Evolutionary conservation across 2,113 vertebrate species (phyloP).

Genomic region (Anseranas semipalmata): DNA sequence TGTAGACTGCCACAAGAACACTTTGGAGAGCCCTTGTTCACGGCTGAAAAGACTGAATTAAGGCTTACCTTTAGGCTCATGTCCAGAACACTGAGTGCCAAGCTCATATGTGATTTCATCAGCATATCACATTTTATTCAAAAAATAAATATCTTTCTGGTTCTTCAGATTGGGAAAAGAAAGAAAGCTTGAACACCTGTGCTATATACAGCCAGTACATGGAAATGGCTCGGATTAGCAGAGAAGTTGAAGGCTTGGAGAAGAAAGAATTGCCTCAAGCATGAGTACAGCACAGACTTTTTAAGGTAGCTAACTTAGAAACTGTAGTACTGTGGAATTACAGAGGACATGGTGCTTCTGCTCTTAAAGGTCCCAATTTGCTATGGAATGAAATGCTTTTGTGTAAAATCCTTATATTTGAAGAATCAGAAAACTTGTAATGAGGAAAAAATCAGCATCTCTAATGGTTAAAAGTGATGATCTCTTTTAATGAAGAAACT

Average conservation of each 20-base stretch:
- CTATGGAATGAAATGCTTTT: background rate
- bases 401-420: background rate
- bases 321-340: background rate
- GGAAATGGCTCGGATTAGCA: background rate
- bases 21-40: background rate
- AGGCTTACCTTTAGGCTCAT: background rate
- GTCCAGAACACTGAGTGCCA: background rate
- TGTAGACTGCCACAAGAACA: background rate
- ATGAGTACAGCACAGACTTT: background rate
- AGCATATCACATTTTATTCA: background rate
- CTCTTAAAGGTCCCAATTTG: background rate
- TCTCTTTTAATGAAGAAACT: background rate
- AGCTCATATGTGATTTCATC: background rate
- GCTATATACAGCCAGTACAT: background rate
- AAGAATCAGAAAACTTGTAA: background rate
- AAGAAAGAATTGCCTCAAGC: background rate
- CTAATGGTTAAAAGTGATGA: background rate
- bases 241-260: background rate
- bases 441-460: background rate
- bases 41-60: background rate
- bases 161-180: background rate
- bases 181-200: background rate
- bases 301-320: background rate
- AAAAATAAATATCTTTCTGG: background rate
- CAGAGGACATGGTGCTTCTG: background rate